These are phyloP conservation scores for Dendroctonus valens DNA, from an alignment of 1,140 invertebrate genomes.

Conservation along the genomic window DNA sequence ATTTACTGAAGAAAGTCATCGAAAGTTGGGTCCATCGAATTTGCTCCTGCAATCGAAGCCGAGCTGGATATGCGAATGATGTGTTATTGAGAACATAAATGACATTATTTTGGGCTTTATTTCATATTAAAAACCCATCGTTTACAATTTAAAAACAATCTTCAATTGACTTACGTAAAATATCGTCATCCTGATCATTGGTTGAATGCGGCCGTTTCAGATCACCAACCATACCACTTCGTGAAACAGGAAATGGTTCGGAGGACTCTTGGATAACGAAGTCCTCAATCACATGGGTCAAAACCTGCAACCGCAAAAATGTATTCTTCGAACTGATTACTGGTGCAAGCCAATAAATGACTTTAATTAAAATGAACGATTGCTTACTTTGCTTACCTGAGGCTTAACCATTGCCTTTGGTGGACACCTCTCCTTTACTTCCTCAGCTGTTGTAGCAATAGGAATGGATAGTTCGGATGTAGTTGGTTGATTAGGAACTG, in stretches of 20 bases:
- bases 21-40: too few species aligned
- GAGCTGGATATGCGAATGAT: too few species aligned
- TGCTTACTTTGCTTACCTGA: slow-evolving; percentile 53
- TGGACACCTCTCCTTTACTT: slow-evolving; percentile 56
- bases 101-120: too few species aligned
- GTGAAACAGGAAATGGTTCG: slow-evolving; percentile 85
- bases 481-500: slow-evolving; percentile 43
- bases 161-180: slow-evolving; percentile 60
- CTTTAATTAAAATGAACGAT: background rate
- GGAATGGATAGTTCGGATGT: slow-evolving; percentile 47
- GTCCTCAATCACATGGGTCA: slow-evolving; percentile 96
- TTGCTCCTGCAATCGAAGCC: too few species aligned
- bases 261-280: slow-evolving; percentile 94
- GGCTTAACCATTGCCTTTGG: slow-evolving; percentile 96
- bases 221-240: slow-evolving; percentile 55
- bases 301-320: slow-evolving; percentile 53
- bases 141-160: too few species aligned
- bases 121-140: too few species aligned
- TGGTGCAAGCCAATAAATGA: background rate
- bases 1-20: too few species aligned
- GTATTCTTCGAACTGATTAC: background rate
- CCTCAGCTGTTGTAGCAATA: slow-evolving; percentile 55
- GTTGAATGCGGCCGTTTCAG: slow-evolving; percentile 51
- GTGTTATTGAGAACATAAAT: too few species aligned
- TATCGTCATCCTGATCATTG: slow-evolving; percentile 65